phyloP scores from a whole-genome alignment of 2,113 vertebrate species.

The Ptilorrhoa leucosticta region DNA sequence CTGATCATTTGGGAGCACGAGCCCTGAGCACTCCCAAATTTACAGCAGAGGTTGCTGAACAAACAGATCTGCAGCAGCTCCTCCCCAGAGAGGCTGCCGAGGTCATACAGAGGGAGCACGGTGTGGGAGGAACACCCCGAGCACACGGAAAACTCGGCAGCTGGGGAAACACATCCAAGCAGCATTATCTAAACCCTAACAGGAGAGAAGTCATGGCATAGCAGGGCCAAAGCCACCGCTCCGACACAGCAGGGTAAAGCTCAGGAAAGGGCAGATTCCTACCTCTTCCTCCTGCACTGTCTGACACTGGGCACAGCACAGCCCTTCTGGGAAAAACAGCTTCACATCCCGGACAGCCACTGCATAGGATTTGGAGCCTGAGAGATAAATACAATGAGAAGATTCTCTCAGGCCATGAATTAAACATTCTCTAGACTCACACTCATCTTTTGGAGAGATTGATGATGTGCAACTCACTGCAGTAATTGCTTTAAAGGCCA shows the following conservation, averaged over 20 bases:
- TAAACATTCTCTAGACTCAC: constrained; percentile 57
- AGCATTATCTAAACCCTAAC: background rate
- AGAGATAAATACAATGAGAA: constrained; percentile 9
- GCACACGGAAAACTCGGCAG: background rate
- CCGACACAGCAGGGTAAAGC: background rate
- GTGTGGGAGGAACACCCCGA: background rate
- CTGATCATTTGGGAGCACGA: background rate
- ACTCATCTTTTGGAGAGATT: constrained; percentile 49
- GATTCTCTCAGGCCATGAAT: constrained; percentile 58
- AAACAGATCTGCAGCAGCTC: background rate
- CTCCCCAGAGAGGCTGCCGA: background rate
- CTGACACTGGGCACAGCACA: constrained; percentile 54
- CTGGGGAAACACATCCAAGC: background rate
- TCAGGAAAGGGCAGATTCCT: background rate
- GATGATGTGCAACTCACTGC: constrained; percentile 51
- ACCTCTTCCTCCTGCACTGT: constrained; percentile 66
- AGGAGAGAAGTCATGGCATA: background rate
- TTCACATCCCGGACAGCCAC: constrained; percentile 66
- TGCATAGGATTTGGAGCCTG: constrained; percentile 69
- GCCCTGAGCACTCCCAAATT: background rate
- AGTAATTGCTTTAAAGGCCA: constrained; percentile 64
- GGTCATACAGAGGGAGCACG: background rate
- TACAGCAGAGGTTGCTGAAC: background rate
- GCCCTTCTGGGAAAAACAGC: constrained; percentile 72
- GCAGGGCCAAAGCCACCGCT: background rate